Conservation (phyloP, 2,888 invertebrate species). For the Cecidostiba fungosa region DNA sequence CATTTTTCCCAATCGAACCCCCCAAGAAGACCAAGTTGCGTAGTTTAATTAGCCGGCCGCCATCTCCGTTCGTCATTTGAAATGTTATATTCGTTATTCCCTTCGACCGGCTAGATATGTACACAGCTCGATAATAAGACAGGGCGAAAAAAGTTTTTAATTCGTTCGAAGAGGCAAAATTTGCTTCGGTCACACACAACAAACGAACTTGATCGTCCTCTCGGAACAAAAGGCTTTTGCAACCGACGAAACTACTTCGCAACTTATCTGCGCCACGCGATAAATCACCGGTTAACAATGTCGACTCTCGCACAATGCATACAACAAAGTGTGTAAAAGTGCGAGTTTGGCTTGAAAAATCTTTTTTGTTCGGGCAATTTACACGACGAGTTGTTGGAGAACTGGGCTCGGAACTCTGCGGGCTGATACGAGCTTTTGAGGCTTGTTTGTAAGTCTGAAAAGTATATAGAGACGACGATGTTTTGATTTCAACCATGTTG, state of each 20-base stretch:
- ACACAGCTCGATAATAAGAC: not conserved
- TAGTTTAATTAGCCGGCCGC: slow-evolving; percentile 32
- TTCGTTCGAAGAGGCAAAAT: slow-evolving; percentile 20
- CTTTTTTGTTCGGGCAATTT: not conserved
- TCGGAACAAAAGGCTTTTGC: slow-evolving; percentile 47
- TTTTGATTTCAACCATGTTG: not conserved
- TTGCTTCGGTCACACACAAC: slow-evolving; percentile 35
- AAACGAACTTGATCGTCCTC: slow-evolving; percentile 35
- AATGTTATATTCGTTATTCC: slow-evolving; percentile 14
- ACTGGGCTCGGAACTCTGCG: too few relatives aligned
- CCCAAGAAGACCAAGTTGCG: slow-evolving; percentile 15
- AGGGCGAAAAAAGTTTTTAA: not conserved
- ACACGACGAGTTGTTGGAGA: not conserved
- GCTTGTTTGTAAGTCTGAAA: not conserved
- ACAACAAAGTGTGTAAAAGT: not conserved
- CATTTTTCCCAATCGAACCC: not conserved
- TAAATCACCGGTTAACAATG: slow-evolving; percentile 54
- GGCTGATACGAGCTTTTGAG: not conserved
- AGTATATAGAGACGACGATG: not conserved
- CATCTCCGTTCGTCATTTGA: not conserved
- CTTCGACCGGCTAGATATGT: not conserved
- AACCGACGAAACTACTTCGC: slow-evolving; percentile 45
- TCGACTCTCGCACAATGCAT: not conserved
- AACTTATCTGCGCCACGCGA: slow-evolving; percentile 37
- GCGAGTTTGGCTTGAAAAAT: not conserved